A percentile compares a stretch with the other conserved stretches of the same genome.
These are phyloP conservation scores for Atrichornis clamosus DNA, from an alignment of 2,113 vertebrate species.

Conservation along the genomic window DNA sequence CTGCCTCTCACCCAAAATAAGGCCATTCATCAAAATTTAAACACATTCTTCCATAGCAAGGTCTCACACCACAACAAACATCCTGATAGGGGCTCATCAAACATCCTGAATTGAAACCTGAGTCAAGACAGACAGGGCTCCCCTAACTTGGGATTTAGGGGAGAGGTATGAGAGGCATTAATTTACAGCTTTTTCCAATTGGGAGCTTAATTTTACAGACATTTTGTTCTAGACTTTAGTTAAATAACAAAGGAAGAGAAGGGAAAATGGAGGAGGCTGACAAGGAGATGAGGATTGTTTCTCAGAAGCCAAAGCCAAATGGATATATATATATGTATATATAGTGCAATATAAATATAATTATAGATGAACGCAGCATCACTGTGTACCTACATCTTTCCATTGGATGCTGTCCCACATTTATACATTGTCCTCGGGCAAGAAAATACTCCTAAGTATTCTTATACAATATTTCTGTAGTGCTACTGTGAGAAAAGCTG, in stretches of 20 bases:
- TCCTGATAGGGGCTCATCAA: background rate
- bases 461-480: background rate
- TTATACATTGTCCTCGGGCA: background rate
- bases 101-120: background rate
- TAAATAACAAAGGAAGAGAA: background rate
- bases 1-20: background rate
- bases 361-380: background rate
- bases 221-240: background rate
- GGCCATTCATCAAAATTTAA: background rate
- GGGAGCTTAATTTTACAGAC: background rate
- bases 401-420: background rate
- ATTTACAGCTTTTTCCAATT: background rate
- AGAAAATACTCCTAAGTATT: background rate
- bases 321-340: background rate
- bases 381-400: background rate
- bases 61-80: background rate
- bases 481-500: background rate
- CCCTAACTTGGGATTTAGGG: background rate
- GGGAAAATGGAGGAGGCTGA: background rate
- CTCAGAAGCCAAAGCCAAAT: background rate
- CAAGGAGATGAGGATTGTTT: background rate
- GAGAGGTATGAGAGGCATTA: background rate
- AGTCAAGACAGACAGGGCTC: background rate
- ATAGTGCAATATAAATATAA: background rate
- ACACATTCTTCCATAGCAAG: background rate